Conservation (phyloP, 2,797 vertebrate genomes). For the Pangasius krempfi region DNA sequence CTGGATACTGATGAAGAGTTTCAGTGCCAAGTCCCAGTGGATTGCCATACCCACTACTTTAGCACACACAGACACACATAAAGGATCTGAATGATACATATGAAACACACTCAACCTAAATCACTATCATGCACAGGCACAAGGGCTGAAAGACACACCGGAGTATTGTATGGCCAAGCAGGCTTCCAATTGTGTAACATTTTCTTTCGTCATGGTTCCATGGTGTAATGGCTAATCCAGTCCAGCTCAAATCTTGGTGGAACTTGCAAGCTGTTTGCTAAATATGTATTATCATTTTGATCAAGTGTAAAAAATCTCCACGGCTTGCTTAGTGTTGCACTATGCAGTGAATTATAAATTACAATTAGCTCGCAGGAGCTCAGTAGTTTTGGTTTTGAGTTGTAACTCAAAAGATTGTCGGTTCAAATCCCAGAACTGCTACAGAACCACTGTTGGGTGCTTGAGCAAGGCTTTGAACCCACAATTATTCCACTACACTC, state of each 20-base stretch:
- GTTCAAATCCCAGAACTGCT: background rate
- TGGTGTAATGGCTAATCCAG: conserved; percentile 19
- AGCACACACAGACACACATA: conserved; percentile 28
- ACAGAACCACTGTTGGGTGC: background rate
- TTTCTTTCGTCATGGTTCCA: conserved; percentile 3
- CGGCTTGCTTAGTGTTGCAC: background rate
- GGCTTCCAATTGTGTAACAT: conserved; percentile 22
- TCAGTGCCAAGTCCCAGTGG: conserved; percentile 43
- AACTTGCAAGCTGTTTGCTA: background rate
- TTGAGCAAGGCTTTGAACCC: background rate
- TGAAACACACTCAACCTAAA: conserved; percentile 40
- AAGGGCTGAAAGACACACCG: conserved; percentile 23
- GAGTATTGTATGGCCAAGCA: conserved; percentile 8
- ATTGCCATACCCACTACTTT: conserved; percentile 37
- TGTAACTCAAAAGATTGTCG: background rate
- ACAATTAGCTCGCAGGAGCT: background rate
- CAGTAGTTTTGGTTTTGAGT: background rate
- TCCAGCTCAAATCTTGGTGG: background rate
- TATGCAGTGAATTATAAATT: background rate
- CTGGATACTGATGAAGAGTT: conserved; percentile 58
- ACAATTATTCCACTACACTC: background rate
- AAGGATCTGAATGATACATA: conserved; percentile 22
- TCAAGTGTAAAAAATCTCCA: conserved; percentile 7
- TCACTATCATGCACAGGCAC: conserved; percentile 29
- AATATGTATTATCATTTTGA: background rate